These are phyloP conservation scores for Odontophorus gujanensis DNA, from an alignment of 2,113 vertebrate genomes.

Conservation along the genomic window DNA sequence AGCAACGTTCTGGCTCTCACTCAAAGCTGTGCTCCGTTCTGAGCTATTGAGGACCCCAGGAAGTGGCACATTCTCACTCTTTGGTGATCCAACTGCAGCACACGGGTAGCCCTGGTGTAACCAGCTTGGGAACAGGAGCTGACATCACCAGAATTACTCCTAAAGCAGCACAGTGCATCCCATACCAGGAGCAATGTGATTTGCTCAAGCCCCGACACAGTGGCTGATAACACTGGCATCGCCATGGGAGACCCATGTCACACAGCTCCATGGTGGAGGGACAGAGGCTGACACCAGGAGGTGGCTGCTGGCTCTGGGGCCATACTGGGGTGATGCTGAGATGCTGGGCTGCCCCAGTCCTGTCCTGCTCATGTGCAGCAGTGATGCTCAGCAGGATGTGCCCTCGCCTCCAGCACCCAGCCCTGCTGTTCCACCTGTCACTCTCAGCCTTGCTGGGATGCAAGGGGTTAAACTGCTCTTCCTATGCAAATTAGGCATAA, in stretches of 20 bases:
- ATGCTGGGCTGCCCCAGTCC: neutral
- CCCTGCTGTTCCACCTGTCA: neutral
- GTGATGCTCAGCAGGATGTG: neutral
- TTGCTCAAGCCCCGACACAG: neutral
- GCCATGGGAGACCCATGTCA: accelerated
- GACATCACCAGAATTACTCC: neutral
- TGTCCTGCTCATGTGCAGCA: neutral
- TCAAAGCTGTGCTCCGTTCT: conserved; percentile 49
- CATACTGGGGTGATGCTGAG: accelerated
- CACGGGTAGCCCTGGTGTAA: neutral
- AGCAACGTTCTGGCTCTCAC: conserved; percentile 10
- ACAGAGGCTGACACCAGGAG: neutral
- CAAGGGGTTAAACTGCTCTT: conserved; percentile 77
- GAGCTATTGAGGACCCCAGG: neutral
- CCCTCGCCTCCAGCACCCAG: neutral
- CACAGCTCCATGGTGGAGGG: accelerated
- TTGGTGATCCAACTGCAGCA: neutral
- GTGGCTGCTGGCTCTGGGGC: neutral
- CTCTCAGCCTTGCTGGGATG: neutral
- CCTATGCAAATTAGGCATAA: conserved; percentile 81
- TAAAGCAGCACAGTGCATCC: neutral
- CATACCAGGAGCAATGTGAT: neutral
- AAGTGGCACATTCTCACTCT: neutral
- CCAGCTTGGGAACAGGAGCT: neutral
- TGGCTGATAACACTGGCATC: neutral